Conservation (phyloP, 2,888 invertebrate genomes). For the Eledona agricola region DNA sequence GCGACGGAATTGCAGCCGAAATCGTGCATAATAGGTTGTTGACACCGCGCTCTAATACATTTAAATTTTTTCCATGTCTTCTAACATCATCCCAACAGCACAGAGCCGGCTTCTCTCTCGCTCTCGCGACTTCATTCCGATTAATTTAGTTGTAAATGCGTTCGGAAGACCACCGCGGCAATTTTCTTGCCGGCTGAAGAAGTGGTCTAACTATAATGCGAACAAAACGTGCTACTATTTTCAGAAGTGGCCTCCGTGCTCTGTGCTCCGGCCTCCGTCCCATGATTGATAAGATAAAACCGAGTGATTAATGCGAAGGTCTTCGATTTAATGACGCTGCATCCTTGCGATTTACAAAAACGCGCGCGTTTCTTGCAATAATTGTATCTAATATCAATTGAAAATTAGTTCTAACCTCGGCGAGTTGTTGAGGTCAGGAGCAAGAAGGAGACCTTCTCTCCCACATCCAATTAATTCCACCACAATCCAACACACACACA, state of each 20-base stretch:
- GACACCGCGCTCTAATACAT: conserved; percentile 12
- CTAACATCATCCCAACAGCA: too few species aligned
- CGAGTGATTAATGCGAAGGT: conserved; percentile 24
- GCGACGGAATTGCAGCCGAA: conserved; percentile 13
- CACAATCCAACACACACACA: too few species aligned
- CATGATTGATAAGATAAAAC: conserved; percentile 7
- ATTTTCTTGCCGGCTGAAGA: conserved; percentile 16
- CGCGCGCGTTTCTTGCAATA: conserved; percentile 15
- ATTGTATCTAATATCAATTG: conserved; percentile 30
- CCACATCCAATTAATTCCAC: conserved; percentile 16
- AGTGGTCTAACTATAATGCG: conserved; percentile 5
- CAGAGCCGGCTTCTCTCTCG: background rate
- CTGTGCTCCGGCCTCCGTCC: background rate
- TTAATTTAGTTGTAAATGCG: conserved; percentile 21
- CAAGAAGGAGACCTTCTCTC: conserved; percentile 12
- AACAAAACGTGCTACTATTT: conserved; percentile 11
- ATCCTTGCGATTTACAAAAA: conserved; percentile 24
- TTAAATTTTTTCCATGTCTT: conserved; percentile 17
- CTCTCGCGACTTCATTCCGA: conserved; percentile 13
- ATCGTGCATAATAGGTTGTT: conserved; percentile 20
- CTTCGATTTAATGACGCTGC: conserved; percentile 23
- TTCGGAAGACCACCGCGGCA: conserved; percentile 12
- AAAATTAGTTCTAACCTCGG: conserved; percentile 29
- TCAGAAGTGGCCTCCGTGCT: background rate
- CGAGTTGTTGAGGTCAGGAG: conserved; percentile 21